Conservation (phyloP, 53 echinoderm and acorn worm genomes). For the Paelopatides confundens region DNA sequence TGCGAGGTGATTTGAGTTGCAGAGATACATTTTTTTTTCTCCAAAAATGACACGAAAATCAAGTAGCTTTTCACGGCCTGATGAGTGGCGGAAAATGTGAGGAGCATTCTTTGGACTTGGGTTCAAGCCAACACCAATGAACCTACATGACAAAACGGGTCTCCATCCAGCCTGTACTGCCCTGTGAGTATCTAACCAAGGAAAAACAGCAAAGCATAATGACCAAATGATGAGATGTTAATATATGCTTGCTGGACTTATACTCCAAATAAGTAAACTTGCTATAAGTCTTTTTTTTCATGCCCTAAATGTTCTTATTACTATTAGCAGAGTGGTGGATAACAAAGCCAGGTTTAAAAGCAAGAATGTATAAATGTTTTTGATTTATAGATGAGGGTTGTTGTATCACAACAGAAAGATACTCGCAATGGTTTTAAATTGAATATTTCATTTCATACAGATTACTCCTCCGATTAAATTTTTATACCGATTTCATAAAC, state of each 20-base stretch:
- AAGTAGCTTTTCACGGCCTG: background rate
- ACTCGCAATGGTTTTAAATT: too few relatives aligned
- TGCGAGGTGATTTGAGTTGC: background rate
- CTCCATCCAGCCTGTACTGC: slow-evolving; percentile 36
- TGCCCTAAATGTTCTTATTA: background rate
- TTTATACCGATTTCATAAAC: too few relatives aligned
- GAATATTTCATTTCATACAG: too few relatives aligned
- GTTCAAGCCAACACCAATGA: slow-evolving; percentile 40
- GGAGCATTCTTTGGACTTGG: slow-evolving; percentile 20
- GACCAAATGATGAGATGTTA: background rate
- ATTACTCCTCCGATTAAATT: too few relatives aligned
- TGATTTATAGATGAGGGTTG: too few relatives aligned
- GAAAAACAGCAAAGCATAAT: slow-evolving; percentile 35
- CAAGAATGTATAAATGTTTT: too few relatives aligned
- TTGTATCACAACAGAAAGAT: too few relatives aligned
- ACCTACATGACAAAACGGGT: slow-evolving; percentile 49
- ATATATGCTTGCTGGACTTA: background rate
- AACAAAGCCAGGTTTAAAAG: too few relatives aligned
- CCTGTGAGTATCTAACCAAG: slow-evolving; percentile 44
- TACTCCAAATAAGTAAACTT: background rate
- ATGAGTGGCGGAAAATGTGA: background rate
- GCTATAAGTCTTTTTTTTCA: slow-evolving; percentile 3
- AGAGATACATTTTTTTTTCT: background rate
- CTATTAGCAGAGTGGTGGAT: too few relatives aligned
- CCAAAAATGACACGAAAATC: background rate